Base-by-base conservation (phyloP, 1,140 invertebrate genomes). In the Tenebrio molitor region DNA sequence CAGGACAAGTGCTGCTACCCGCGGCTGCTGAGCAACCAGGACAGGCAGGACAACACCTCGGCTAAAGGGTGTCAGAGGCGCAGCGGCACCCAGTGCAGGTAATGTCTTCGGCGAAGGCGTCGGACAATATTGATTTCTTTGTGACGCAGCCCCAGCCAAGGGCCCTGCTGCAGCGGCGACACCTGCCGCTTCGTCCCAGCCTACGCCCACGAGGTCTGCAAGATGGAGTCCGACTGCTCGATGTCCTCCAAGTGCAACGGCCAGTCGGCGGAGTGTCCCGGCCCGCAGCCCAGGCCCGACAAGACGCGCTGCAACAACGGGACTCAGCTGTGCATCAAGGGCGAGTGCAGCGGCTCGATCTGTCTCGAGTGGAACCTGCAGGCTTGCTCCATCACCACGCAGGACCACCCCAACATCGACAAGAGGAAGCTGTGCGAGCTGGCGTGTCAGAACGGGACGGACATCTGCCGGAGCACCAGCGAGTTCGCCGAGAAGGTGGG, bases 361-460 rank as follows among this genome's bases (percentile, higher is more conserved):
- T 99, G 98, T 84, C 87, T 97, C 64, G 92, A 94, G 79, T 97
- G 97, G 91, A 93, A 94, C 79, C 89, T 99, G 84, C 92, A 92
- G 39, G 97, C 99, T 81, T 99, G 98, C 82, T 99, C 98, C 85
- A 88, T 98, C n/a, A 97, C 95, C 1, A 95, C 94, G 44, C 88
- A 90, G 74, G 87, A 89, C 72, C 87, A 91, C 79, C 91, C 92
- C n/a, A 93, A 94, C 77, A 89, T 93, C 70, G 83, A 85, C 66
- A 93, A 97, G 80, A 88, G 91, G 80, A 93, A 92, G 79, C 87
- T 99, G 58, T 99, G 98, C 85, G 97, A 98, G 84, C 87, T 99
- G 70, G 97, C 97, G 41, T 99, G 98, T 84, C 94, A 96, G 84
- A 92, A 93, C 81, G 92, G 93, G 17, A 91, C 90, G 21, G 90